These are phyloP conservation scores for Aphis gossypii DNA, from an alignment of 1,140 invertebrate species.

Conservation along the genomic window DNA sequence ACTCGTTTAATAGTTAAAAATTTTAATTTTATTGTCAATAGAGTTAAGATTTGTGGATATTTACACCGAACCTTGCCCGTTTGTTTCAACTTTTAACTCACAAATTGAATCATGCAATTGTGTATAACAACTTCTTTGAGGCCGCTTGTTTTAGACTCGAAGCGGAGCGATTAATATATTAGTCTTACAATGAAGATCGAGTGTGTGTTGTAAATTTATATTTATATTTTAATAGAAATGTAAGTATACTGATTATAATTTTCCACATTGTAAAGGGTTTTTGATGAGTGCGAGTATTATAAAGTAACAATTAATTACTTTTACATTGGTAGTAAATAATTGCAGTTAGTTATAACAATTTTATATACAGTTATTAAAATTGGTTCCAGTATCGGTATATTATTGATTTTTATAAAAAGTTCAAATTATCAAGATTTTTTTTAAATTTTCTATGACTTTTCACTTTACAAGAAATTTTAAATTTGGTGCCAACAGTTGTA, in stretches of 20 bases:
- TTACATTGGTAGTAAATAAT: neutral
- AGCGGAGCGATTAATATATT: neutral
- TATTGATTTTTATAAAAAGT: neutral
- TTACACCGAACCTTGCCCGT: neutral
- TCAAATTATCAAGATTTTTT: neutral
- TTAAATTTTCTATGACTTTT: neutral
- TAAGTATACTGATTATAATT: neutral
- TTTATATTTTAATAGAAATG: neutral
- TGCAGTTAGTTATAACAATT: neutral
- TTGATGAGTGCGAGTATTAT: neutral
- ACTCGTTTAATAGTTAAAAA: neutral
- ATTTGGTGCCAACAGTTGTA: too few species aligned
- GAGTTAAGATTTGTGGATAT: neutral
- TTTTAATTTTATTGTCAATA: neutral
- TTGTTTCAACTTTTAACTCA: neutral
- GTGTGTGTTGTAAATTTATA: neutral
- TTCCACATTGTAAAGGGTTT: neutral
- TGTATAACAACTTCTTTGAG: neutral
- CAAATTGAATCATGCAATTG: neutral
- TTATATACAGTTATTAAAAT: neutral
- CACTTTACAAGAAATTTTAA: neutral
- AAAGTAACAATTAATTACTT: neutral
- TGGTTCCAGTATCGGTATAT: neutral
- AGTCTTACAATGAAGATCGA: neutral
- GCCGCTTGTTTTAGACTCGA: neutral